Evolutionary conservation across 2,797 vertebrate species (phyloP).

Genomic region (Myotis daubentonii): DNA sequence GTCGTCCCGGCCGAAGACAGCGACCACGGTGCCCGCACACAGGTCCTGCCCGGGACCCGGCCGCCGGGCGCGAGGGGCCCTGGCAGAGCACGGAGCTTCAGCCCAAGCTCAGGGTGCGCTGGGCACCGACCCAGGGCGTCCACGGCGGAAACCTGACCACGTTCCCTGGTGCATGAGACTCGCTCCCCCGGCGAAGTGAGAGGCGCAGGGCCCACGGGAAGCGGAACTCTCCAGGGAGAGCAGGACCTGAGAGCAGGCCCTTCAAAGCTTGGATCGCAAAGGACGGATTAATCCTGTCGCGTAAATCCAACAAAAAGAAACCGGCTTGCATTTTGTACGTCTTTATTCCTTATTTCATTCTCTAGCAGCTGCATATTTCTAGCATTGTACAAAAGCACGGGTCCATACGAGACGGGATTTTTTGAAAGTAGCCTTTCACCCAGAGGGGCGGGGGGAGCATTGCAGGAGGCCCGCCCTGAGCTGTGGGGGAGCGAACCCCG

Average conservation of each 20-base stretch:
- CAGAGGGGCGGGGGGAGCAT: neutral
- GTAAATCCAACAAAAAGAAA: neutral
- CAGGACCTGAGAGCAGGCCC: neutral
- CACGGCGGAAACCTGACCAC: neutral
- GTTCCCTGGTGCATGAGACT: neutral
- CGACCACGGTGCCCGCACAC: fast-evolving
- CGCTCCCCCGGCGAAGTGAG: neutral
- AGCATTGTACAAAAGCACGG: neutral
- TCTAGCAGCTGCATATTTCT: neutral
- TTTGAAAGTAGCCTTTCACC: neutral
- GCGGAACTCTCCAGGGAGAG: neutral
- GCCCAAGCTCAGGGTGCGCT: neutral
- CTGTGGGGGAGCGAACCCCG: neutral
- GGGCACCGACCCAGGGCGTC: neutral
- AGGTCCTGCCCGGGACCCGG: neutral
- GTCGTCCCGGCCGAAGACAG: neutral
- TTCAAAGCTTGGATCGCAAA: neutral
- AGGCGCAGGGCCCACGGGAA: neutral
- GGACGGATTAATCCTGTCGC: neutral
- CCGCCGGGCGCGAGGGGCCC: too few relatives aligned
- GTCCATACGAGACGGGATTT: neutral
- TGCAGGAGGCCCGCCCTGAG: neutral
- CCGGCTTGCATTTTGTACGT: neutral
- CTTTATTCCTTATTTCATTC: neutral
- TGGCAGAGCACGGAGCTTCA: neutral